phyloP scores from a whole-genome alignment of 2,797 vertebrate species.

The Emydoidea blandingii region DNA sequence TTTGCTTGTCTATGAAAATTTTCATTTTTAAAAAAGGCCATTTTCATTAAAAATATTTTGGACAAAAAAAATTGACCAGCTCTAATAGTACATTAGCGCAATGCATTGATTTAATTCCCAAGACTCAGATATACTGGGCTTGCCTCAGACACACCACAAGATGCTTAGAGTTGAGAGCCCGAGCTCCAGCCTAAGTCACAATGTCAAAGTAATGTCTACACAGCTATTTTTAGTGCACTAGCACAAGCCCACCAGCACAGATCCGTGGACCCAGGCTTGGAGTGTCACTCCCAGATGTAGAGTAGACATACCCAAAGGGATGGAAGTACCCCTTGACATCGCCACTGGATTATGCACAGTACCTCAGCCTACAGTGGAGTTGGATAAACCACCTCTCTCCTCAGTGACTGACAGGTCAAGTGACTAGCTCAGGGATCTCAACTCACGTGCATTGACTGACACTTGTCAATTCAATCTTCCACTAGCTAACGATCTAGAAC shows the following conservation, averaged over 20 bases:
- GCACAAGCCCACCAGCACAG: neutral
- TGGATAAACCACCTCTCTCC: rapidly evolving
- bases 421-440: neutral
- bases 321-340: neutral
- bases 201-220: neutral
- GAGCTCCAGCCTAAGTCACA: neutral
- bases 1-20: neutral
- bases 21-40: neutral
- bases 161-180: neutral
- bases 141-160: neutral
- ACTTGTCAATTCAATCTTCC: neutral
- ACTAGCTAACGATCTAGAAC: neutral
- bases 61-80: neutral
- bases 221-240: neutral
- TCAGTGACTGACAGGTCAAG: neutral
- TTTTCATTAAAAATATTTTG: neutral
- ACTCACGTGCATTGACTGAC: neutral
- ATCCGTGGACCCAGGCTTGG: neutral
- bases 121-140: neutral
- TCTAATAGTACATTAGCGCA: neutral
- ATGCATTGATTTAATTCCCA: neutral
- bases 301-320: neutral
- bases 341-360: neutral
- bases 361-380: neutral
- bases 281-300: neutral